phyloP scores from a whole-genome alignment of 2,113 vertebrate genomes.

The Dipodomys ordii region DNA sequence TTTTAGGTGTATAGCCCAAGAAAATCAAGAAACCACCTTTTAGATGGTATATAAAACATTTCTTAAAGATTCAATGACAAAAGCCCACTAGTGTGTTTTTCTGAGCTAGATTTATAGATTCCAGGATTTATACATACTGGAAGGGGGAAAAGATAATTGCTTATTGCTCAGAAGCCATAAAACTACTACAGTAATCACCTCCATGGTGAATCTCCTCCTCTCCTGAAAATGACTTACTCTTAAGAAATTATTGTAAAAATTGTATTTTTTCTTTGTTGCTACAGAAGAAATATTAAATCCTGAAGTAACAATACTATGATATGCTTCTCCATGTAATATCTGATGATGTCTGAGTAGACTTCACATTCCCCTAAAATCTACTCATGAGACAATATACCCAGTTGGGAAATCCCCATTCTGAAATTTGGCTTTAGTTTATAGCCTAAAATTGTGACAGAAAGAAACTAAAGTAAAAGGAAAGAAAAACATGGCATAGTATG shows the following conservation, averaged over 20 bases:
- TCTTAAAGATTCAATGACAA: constrained; percentile 53
- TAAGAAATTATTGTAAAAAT: constrained; percentile 56
- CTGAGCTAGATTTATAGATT: constrained; percentile 31
- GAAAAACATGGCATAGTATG: constrained; percentile 30
- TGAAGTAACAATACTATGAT: constrained; percentile 49
- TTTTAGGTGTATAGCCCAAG: constrained; percentile 7
- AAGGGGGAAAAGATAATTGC: constrained; percentile 1
- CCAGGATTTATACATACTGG: constrained; percentile 31
- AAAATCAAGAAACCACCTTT: constrained; percentile 36
- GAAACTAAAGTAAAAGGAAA: constrained; percentile 36
- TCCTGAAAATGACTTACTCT: constrained; percentile 51
- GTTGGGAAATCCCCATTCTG: constrained; percentile 57
- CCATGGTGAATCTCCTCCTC: constrained; percentile 8
- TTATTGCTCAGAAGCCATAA: constrained; percentile 40
- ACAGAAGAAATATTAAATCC: constrained; percentile 56
- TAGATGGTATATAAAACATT: constrained; percentile 19
- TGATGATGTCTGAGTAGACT: constrained; percentile 35
- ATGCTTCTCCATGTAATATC: constrained; percentile 32
- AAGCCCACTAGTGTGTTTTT: constrained; percentile 31
- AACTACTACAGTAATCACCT: constrained; percentile 7
- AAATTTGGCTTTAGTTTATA: constrained; percentile 47
- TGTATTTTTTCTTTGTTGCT: constrained; percentile 24
- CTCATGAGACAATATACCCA: constrained; percentile 43
- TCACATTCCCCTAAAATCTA: constrained; percentile 54
- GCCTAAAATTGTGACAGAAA: constrained; percentile 59